phyloP scores from a whole-genome alignment of 35 echinoderm and acorn worm genomes.

The Chiridota heheva region DNA sequence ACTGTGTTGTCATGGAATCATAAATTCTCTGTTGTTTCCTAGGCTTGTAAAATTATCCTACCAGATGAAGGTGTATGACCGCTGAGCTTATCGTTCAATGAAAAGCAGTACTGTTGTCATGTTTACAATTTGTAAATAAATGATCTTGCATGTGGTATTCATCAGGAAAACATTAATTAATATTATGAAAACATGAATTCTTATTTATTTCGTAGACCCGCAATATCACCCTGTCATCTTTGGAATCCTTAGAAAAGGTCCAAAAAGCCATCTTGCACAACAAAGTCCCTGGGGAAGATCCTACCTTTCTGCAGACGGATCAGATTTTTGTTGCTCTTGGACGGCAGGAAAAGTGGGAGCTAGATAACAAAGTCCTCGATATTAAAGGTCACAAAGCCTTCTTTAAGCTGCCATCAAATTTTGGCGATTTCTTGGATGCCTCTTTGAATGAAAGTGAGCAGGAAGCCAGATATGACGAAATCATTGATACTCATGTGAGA shows the following conservation, averaged over 20 bases:
- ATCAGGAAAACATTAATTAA: background rate
- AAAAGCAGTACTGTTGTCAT: too few relatives aligned
- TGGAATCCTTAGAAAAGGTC: slow-evolving; percentile 63
- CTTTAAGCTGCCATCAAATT: slow-evolving; percentile 57
- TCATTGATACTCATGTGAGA: slow-evolving; percentile 68
- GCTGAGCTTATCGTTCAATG: too few relatives aligned
- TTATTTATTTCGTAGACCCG: slow-evolving; percentile 55
- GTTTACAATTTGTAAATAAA: too few relatives aligned
- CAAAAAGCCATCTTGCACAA: slow-evolving; percentile 62
- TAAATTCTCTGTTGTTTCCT: too few relatives aligned
- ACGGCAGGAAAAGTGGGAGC: slow-evolving; percentile 70
- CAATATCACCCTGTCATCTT: slow-evolving; percentile 60
- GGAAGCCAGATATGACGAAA: slow-evolving; percentile 34
- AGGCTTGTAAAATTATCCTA: too few relatives aligned
- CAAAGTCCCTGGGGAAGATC: slow-evolving; percentile 75
- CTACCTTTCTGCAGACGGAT: slow-evolving; percentile 43
- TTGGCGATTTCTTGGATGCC: background rate
- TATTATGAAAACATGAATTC: too few relatives aligned
- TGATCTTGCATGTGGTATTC: too few relatives aligned
- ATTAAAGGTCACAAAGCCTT: slow-evolving; percentile 19
- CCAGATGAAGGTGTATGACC: too few relatives aligned
- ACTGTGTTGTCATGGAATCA: too few relatives aligned
- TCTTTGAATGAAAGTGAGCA: background rate
- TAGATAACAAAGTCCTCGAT: slow-evolving; percentile 45
- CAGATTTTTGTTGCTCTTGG: slow-evolving; percentile 52